Evolutionary conservation across 1,140 invertebrate genomes (phyloP).

Genomic region (Drosophila triauraria): DNA sequence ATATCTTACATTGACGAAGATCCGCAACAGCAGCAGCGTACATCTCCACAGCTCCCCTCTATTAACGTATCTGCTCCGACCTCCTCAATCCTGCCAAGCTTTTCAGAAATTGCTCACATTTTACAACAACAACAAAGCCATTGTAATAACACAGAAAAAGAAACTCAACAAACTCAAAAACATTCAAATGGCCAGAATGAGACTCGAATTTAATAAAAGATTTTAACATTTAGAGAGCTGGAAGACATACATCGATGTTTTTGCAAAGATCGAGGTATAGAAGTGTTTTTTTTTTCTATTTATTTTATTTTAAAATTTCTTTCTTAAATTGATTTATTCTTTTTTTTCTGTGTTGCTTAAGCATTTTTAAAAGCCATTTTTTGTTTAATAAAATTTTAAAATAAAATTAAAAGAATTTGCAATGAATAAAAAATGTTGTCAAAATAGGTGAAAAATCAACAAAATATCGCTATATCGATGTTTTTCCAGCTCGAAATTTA

Average conservation of each 20-base stretch:
- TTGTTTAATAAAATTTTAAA: background rate
- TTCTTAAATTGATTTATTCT: background rate
- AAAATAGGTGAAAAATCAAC: too few relatives aligned
- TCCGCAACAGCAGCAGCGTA: constrained; percentile 85
- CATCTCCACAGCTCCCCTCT: constrained; percentile 38
- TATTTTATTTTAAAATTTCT: background rate
- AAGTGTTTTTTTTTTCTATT: background rate
- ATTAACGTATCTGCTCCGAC: constrained; percentile 22
- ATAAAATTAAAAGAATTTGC: background rate
- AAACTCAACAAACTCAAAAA: constrained; percentile 16
- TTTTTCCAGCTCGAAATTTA: constrained; percentile 4
- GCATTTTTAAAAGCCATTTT: background rate
- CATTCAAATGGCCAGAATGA: constrained; percentile 65
- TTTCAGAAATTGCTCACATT: constrained; percentile 53
- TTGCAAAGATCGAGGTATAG: constrained; percentile 7
- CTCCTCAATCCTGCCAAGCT: constrained; percentile 35
- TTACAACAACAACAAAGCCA: constrained; percentile 46
- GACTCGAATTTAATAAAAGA: constrained; percentile 71
- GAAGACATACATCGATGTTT: background rate
- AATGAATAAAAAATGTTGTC: background rate
- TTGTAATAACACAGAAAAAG: constrained; percentile 17
- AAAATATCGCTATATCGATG: constrained; percentile 9
- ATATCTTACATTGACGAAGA: constrained; percentile 97
- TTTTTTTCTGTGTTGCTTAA: background rate
- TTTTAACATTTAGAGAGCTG: constrained; percentile 1